phyloP scores from a whole-genome alignment of 30 jellyfish, hydroid and myxozoan species.

The Catostylus mosaicus region DNA sequence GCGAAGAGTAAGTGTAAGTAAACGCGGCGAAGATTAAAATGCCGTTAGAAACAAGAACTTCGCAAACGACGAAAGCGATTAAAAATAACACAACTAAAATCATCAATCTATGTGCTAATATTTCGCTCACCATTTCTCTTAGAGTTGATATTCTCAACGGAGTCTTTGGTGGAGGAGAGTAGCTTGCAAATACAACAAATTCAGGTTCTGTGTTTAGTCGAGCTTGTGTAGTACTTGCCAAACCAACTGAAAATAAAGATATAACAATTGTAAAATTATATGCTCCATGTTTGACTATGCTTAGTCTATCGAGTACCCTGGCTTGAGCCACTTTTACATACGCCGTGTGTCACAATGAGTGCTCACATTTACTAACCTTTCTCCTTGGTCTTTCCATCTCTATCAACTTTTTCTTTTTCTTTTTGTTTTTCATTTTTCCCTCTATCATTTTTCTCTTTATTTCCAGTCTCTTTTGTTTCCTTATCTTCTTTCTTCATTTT shows the following conservation, averaged over 20 bases:
- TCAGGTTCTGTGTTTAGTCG: conserved; percentile 74
- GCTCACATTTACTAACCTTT: conserved; percentile 52
- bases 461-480: conserved; percentile 29
- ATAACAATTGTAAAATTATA: too few relatives aligned
- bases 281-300: too few relatives aligned
- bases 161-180: conserved; percentile 61
- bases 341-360: too few relatives aligned
- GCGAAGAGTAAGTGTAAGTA: too few relatives aligned
- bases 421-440: conserved; percentile 34
- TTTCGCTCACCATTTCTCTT: conserved; percentile 62
- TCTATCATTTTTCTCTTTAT: conserved; percentile 65
- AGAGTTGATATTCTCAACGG: conserved; percentile 70
- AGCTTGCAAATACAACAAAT: conserved; percentile 75
- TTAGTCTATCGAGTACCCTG: too few relatives aligned
- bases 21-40: too few relatives aligned
- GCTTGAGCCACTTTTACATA: too few relatives aligned
- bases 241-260: conserved; percentile 8
- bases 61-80: too few relatives aligned
- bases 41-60: too few relatives aligned
- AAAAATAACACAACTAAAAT: too few relatives aligned
- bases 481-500: conserved; percentile 55
- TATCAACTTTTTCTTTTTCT: conserved; percentile 55
- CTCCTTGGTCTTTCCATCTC: conserved; percentile 63
- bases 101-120: too few relatives aligned
- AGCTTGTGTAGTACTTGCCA: conserved; percentile 63